phyloP scores from a whole-genome alignment of 2,113 vertebrate genomes.

The Paramormyrops kingsleyae region DNA sequence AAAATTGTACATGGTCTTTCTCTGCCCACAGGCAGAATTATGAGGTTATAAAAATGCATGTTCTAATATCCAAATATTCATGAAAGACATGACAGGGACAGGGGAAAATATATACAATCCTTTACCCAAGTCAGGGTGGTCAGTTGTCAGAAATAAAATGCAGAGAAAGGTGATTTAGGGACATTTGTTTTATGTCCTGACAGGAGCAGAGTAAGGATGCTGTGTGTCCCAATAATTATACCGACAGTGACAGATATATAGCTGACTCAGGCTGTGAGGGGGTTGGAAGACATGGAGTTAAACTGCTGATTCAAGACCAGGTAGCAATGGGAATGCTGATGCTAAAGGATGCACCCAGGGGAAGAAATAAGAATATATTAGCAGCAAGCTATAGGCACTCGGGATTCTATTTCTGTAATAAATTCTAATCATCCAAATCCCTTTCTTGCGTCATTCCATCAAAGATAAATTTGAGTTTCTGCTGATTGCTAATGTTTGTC shows the following conservation, averaged over 20 bases:
- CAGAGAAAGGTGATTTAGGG: not conserved
- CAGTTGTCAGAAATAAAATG: not conserved
- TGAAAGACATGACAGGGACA: not conserved
- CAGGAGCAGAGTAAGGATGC: not conserved
- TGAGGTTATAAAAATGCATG: not conserved
- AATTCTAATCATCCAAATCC: not conserved
- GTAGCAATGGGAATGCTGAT: not conserved
- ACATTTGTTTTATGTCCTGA: not conserved
- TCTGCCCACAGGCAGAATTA: not conserved
- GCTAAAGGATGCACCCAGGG: not conserved
- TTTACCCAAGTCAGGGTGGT: not conserved
- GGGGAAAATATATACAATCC: not conserved
- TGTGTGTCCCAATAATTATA: not conserved
- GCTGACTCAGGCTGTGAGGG: not conserved
- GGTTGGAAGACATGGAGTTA: not conserved
- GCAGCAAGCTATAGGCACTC: not conserved
- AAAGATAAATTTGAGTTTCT: not conserved
- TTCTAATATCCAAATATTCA: not conserved
- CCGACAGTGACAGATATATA: not conserved
- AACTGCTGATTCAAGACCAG: conserved; percentile 3
- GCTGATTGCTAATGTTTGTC: not conserved
- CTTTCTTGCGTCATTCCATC: not conserved
- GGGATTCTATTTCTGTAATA: not conserved
- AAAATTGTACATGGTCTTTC: not conserved
- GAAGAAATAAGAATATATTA: not conserved